Evolutionary conservation across 2,797 vertebrate genomes (phyloP).

Genomic region (Epinephelus coioides): DNA sequence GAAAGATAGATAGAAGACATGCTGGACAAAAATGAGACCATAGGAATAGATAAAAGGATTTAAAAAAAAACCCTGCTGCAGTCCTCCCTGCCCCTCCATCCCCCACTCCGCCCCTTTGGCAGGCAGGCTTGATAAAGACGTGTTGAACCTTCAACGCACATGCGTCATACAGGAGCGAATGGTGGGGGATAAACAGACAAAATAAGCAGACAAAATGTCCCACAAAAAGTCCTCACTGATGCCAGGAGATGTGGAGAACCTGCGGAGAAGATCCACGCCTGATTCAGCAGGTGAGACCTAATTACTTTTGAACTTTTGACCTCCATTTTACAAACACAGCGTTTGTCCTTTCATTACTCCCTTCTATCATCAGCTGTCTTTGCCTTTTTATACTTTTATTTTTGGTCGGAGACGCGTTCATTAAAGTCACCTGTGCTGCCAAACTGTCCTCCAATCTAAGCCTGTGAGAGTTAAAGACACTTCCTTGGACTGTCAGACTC

Average conservation of each 20-base stretch:
- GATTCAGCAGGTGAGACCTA: constrained; percentile 78
- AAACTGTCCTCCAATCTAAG: background rate
- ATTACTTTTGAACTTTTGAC: background rate
- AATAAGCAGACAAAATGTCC: constrained; percentile 67
- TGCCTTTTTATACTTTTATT: background rate
- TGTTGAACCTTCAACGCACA: rapidly evolving
- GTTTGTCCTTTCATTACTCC: background rate
- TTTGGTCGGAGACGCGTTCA: constrained; percentile 9
- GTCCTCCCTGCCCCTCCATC: background rate
- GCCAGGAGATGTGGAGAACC: constrained; percentile 71
- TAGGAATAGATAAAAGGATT: background rate
- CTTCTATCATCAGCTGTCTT: background rate
- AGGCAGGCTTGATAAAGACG: constrained; percentile 23
- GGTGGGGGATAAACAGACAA: background rate
- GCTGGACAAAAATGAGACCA: no score
- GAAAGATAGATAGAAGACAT: no score
- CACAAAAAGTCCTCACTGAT: constrained; percentile 45
- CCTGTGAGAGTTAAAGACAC: background rate
- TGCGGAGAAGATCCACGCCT: constrained; percentile 74
- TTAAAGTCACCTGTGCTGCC: constrained; percentile 52
- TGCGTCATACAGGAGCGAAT: background rate
- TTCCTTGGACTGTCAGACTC: background rate
- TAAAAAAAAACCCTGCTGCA: background rate
- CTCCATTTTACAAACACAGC: no score
- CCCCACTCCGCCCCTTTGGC: background rate